Evolutionary conservation across 1,140 invertebrate species (phyloP).

Genomic region (Drosophila trapezifrons): DNA sequence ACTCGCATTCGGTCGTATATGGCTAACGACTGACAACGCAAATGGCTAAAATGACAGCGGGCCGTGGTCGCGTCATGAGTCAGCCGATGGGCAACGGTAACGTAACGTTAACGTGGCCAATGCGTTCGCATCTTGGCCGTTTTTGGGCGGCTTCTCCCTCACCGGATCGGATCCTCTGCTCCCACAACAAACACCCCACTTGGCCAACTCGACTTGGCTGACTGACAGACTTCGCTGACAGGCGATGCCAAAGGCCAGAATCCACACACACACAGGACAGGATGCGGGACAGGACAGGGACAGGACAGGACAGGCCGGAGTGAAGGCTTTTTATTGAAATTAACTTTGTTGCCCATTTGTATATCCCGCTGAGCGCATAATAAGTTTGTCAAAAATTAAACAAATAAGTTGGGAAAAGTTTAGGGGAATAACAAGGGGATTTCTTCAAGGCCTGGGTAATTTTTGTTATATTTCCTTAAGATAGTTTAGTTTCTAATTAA

Average conservation of each 20-base stretch:
- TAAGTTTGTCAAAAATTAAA: conserved; percentile 55
- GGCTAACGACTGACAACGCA: conserved; percentile 75
- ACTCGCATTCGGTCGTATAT: conserved; percentile 61
- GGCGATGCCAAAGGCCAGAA: conserved; percentile 69
- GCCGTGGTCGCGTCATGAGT: conserved; percentile 68
- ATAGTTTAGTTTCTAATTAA: neutral
- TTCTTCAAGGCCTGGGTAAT: neutral
- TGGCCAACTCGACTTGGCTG: conserved; percentile 20
- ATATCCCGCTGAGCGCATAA: conserved; percentile 43
- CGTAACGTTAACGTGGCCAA: conserved; percentile 54
- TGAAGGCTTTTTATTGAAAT: conserved; percentile 74
- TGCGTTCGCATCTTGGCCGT: conserved; percentile 43
- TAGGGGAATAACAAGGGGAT: neutral
- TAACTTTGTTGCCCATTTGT: conserved; percentile 61
- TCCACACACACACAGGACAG: conserved; percentile 18
- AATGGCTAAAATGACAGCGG: conserved; percentile 80
- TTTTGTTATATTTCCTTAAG: neutral
- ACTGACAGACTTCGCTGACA: conserved; percentile 53
- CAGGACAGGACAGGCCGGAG: conserved; percentile 9
- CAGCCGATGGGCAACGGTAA: conserved; percentile 77
- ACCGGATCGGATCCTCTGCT: neutral
- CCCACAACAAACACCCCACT: conserved; percentile 24
- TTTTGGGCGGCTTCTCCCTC: conserved; percentile 61
- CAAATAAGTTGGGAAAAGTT: conserved; percentile 14
- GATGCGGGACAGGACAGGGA: neutral